Evolutionary conservation across 2,797 vertebrate species (phyloP).

Genomic region (Pipistrellus pygmaeus): DNA sequence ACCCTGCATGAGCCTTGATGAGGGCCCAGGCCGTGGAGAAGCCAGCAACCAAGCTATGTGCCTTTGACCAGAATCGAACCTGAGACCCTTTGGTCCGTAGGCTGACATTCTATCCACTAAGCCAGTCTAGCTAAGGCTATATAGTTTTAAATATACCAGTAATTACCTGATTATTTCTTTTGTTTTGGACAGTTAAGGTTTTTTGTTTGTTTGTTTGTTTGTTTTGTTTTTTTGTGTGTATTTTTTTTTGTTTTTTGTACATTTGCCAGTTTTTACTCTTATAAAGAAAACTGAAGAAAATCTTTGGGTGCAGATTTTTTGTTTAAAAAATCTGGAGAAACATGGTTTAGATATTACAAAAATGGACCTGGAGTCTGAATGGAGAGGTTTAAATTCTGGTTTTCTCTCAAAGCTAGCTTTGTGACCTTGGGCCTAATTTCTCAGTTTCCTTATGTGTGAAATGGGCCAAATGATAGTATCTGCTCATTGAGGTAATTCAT

Average conservation of each 20-base stretch:
- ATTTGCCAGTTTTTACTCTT: not conserved
- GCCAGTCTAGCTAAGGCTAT: not conserved
- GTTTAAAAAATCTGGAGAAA: not conserved
- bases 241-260: not conserved
- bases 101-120: too few relatives aligned
- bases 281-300: slow-evolving; percentile 32
- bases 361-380: not conserved
- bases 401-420: not conserved
- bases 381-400: not conserved
- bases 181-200: not conserved
- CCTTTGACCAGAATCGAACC: too few relatives aligned
- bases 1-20: too few relatives aligned
- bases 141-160: slow-evolving; percentile 5
- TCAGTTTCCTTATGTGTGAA: slow-evolving; percentile 32
- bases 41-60: too few relatives aligned
- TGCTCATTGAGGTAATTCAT: slow-evolving; percentile 8
- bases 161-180: slow-evolving; percentile 30
- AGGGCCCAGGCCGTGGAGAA: too few relatives aligned
- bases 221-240: too few relatives aligned
- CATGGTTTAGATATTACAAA: not conserved
- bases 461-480: not conserved
- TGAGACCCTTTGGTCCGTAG: too few relatives aligned
- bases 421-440: slow-evolving; percentile 36
- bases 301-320: slow-evolving; percentile 8
- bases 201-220: too few relatives aligned